Conservation (phyloP, 2,113 vertebrate genomes). For the Melierax canorus region DNA sequence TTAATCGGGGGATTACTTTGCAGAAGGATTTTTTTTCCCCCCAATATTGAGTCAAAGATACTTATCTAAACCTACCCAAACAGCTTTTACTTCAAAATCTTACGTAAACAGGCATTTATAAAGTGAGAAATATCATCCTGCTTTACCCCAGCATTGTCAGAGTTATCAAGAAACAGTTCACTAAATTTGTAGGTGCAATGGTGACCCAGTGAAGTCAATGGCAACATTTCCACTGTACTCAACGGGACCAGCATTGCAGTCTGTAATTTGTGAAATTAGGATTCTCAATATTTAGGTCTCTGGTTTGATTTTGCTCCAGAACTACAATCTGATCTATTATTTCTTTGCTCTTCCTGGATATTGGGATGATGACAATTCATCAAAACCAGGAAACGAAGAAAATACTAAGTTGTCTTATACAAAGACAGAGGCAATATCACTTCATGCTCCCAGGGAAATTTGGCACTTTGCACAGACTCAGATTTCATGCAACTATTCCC, state of each 20-base stretch:
- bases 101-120: background rate
- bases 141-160: background rate
- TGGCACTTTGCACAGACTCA: background rate
- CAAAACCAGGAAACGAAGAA: background rate
- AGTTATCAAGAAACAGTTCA: background rate
- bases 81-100: background rate
- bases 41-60: background rate
- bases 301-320: background rate
- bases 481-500: background rate
- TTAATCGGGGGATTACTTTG: background rate
- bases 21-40: background rate
- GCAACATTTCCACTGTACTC: background rate
- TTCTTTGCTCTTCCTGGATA: background rate
- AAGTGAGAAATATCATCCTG: background rate
- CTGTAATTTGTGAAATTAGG: background rate
- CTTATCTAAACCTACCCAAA: background rate
- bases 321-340: background rate
- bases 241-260: fast-evolving
- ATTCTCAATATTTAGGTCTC: background rate
- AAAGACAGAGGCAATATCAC: background rate
- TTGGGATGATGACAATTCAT: background rate
- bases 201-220: background rate
- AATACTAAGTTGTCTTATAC: background rate
- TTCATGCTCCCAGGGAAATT: background rate
- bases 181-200: background rate